Evolutionary conservation across 2,888 invertebrate genomes (phyloP).

Genomic region (Orthosia incerta): DNA sequence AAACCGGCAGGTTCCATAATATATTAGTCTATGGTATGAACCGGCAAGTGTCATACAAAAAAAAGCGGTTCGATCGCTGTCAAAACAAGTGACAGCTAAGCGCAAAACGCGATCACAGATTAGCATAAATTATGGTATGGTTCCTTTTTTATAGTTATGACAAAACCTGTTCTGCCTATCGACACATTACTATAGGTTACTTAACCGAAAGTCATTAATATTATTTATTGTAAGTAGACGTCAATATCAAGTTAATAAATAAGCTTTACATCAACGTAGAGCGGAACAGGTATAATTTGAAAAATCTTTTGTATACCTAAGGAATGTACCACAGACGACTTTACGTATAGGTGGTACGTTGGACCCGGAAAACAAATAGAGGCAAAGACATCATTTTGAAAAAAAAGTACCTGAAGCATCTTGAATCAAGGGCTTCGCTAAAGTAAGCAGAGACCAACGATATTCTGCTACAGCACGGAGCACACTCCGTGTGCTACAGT

Average conservation of each 20-base stretch:
- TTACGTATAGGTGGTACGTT: background rate
- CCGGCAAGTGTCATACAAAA: background rate
- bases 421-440: no score
- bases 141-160: constrained; percentile 31
- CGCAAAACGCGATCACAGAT: constrained; percentile 42
- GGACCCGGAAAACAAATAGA: background rate
- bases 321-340: background rate
- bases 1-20: no score
- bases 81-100: constrained; percentile 63
- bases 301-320: background rate
- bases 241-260: constrained; percentile 9
- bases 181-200: constrained; percentile 8
- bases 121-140: constrained; percentile 35
- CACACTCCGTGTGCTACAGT: no score
- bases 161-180: constrained; percentile 42
- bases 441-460: no score
- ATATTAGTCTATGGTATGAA: no score
- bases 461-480: no score
- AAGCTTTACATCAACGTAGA: background rate
- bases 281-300: background rate
- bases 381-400: no score
- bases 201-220: constrained; percentile 40
- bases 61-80: constrained; percentile 43
- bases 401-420: no score
- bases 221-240: constrained; percentile 25